A percentile compares a stretch with the other conserved stretches of the same genome.
Conservation (phyloP, 2,113 vertebrate species). For the Corythoichthys haematopterus region DNA sequence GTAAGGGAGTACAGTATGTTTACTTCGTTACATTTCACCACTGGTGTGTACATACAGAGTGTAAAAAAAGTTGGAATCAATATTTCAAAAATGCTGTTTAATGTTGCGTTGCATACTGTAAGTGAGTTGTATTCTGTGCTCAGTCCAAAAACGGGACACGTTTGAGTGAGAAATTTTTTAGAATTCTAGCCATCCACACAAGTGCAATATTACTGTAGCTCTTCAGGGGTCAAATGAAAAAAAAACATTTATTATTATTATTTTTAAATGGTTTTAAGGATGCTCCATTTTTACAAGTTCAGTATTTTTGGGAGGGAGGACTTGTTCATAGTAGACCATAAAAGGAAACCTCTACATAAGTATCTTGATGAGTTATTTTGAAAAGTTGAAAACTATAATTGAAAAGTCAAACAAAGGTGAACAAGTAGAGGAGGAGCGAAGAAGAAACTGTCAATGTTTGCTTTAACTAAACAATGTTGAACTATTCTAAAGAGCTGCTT, state of each 20-base stretch:
- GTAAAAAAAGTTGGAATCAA: too few relatives aligned
- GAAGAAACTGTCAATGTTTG: constrained; percentile 48
- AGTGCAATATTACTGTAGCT: not conserved
- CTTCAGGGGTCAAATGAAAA: not conserved
- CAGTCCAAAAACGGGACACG: not conserved
- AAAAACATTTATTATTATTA: too few relatives aligned
- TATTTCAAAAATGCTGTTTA: not conserved
- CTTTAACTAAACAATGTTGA: constrained; percentile 43
- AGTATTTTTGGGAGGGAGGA: not conserved
- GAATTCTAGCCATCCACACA: not conserved
- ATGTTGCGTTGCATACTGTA: not conserved
- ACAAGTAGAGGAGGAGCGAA: constrained; percentile 9
- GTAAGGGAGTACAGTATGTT: too few relatives aligned
- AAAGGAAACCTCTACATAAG: not conserved
- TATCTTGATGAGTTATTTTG: not conserved
- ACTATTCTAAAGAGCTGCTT: constrained; percentile 38
- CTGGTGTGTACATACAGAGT: too few relatives aligned
- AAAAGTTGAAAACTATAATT: not conserved
- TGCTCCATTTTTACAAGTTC: not conserved
- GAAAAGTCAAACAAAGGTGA: constrained; percentile 19
- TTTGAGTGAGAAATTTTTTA: not conserved
- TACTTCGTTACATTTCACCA: too few relatives aligned
- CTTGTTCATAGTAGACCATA: not conserved
- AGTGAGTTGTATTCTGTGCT: not conserved
- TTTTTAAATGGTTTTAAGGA: not conserved